Conservation (phyloP, 92 coral and sea anemone species). For the Pocillopora meandrina region DNA sequence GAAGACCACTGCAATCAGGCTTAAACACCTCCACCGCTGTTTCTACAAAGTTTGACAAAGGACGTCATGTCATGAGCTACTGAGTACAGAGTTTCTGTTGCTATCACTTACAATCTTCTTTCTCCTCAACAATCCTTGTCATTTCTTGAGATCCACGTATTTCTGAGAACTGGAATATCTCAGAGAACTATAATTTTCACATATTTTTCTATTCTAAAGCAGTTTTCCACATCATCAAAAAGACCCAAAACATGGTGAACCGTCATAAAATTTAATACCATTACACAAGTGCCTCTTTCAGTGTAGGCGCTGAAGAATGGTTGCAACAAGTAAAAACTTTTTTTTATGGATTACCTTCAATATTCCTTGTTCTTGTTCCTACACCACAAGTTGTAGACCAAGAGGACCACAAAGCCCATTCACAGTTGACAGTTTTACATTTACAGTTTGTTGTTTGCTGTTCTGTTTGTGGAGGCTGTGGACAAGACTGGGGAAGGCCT, state of each 20-base stretch:
- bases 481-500: constrained; percentile 63
- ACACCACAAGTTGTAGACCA: constrained; percentile 86
- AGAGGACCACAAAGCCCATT: constrained; percentile 63
- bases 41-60: background rate
- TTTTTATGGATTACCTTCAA: constrained; percentile 26
- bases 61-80: background rate
- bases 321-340: background rate
- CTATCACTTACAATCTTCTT: too few species aligned
- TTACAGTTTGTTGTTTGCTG: constrained; percentile 53
- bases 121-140: too few species aligned
- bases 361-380: constrained; percentile 64
- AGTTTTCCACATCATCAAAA: too few species aligned
- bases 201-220: too few species aligned
- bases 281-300: too few species aligned
- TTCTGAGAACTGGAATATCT: too few species aligned
- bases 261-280: too few species aligned
- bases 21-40: constrained; percentile 50
- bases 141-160: too few species aligned
- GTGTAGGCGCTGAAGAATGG: too few species aligned
- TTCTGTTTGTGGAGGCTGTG: constrained; percentile 59
- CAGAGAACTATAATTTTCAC: too few species aligned
- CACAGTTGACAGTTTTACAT: constrained; percentile 69
- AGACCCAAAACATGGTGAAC: too few species aligned
- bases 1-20: constrained; percentile 69
- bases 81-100: background rate